Conservation (phyloP, 2,113 vertebrate species). For the Eubucco bourcierii region DNA sequence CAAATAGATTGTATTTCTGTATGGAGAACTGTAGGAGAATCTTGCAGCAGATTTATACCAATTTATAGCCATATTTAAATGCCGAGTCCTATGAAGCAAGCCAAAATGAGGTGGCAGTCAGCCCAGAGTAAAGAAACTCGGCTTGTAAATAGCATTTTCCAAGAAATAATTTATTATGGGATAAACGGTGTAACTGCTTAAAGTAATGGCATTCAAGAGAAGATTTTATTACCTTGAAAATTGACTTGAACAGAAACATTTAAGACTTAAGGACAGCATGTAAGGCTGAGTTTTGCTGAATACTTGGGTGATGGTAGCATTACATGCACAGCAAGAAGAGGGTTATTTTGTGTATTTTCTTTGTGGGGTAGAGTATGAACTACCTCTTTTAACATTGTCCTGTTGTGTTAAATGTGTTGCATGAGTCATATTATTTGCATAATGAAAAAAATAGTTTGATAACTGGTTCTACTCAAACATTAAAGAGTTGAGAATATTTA, state of each 20-base stretch:
- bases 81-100: neutral
- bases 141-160: conserved; percentile 27
- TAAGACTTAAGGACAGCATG: neutral
- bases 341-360: neutral
- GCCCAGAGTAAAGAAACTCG: conserved; percentile 18
- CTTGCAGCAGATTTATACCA: neutral
- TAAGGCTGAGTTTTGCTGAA: neutral
- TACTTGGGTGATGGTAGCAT: neutral
- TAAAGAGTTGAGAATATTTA: conserved; percentile 44
- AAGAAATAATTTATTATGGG: conserved; percentile 41
- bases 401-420: neutral
- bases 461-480: conserved; percentile 1
- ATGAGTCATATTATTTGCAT: conserved; percentile 21
- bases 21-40: neutral
- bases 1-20: conserved; percentile 22
- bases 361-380: neutral
- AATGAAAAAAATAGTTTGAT: conserved; percentile 52
- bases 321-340: neutral
- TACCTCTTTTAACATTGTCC: neutral
- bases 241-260: neutral
- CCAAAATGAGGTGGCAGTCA: conserved; percentile 32
- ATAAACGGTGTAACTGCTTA: conserved; percentile 16
- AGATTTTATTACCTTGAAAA: neutral
- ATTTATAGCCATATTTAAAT: conserved; percentile 44
- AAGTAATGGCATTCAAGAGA: neutral